Conservation (phyloP, 1,140 invertebrate genomes). For the Schlechtendalia chinensis region DNA sequence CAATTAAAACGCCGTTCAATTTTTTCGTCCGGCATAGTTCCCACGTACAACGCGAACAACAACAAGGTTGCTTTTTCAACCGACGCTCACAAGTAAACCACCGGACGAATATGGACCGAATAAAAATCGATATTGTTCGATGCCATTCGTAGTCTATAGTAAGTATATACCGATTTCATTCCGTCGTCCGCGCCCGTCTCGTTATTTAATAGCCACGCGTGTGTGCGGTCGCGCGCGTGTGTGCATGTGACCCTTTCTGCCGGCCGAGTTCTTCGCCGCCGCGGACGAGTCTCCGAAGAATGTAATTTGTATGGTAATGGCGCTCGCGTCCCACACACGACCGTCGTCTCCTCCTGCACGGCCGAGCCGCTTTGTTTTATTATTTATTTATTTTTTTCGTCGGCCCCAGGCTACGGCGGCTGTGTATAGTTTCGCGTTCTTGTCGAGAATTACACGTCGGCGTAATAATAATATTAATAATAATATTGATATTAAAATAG, state of each 20-base stretch:
- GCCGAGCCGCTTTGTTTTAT: conserved; percentile 8
- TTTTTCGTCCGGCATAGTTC: no score
- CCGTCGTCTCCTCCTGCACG: neutral
- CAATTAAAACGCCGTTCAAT: no score
- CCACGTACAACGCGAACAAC: no score
- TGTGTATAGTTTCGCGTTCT: conserved; percentile 9
- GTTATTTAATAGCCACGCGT: no score
- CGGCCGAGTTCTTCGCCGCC: neutral
- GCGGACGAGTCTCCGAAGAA: conserved; percentile 13
- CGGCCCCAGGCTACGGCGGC: neutral
- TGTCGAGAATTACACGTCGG: neutral
- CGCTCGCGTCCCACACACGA: neutral
- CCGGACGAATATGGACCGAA: no score
- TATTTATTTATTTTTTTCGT: neutral
- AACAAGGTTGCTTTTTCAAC: no score
- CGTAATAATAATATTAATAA: neutral
- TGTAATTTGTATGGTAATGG: conserved; percentile 47
- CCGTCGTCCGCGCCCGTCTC: no score
- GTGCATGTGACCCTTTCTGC: neutral
- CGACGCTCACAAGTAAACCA: no score
- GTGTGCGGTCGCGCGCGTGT: no score
- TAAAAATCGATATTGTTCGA: no score
- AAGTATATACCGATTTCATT: no score
- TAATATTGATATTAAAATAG: neutral
- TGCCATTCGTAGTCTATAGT: no score